Evolutionary conservation across 2,888 invertebrate species (phyloP), one percentile per base, ranked within the genome.

Genomic region (Xestia c-nigrum): DNA sequence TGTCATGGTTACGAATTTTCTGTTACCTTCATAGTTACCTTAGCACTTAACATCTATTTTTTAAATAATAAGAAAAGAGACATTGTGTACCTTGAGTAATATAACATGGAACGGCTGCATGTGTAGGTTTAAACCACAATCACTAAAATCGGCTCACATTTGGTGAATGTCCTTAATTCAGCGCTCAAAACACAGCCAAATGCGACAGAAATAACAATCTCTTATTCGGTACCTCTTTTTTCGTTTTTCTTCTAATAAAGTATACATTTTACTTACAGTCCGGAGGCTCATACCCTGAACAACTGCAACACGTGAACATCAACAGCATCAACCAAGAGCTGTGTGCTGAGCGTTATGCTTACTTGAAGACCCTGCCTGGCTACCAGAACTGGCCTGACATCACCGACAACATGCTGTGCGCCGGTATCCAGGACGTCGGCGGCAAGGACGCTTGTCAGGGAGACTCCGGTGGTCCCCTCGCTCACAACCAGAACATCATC

Each of bases 351-450:
- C 92, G 93, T 2, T 97, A 97, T 79, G 87, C 86, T 3, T 72
- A 71, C 38, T 74, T 91, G 59, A 91, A 91, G 77, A 85, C 88
- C 1, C 89, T 66, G 71, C 89, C 91, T 6, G 89, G 89, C n/a
- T 90, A 50, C 82, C 47, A 52, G 52, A 19, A 43, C 75, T 92
- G 76, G 89, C 91, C 87, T 40, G 89, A 89, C 52, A 88, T 95
- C 55, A 94, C 94, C 4, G 85, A 85, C 12, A 90, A 90, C 73
- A 95, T 96, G 95, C 72, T 95, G 74, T 96, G 96, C 87, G 93
- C 95, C 12, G 96, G 96, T 43, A 69, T 92, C 24, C 82, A 94
- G 10, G 90, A 94, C 50, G 83, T 92, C 7, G 93, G 93, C 0
- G 94, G 93, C 59, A 88, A 84, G 59, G 87, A 88, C 68, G 87